These are phyloP conservation scores for Drosophila monieri DNA, from an alignment of 2,888 invertebrate genomes.

Conservation along the genomic window DNA sequence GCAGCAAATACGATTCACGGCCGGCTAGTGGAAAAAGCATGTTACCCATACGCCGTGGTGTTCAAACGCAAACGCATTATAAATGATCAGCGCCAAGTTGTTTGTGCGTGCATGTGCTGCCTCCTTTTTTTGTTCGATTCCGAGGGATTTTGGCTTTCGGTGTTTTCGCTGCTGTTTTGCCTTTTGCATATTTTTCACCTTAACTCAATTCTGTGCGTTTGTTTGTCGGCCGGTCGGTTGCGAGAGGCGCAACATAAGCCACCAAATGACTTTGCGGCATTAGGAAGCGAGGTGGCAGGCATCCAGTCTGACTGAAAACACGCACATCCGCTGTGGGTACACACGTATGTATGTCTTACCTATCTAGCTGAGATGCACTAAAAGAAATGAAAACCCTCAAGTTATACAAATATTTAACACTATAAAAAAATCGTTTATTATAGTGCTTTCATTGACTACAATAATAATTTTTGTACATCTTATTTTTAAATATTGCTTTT, in stretches of 20 bases:
- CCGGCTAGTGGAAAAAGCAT: conserved; percentile 51
- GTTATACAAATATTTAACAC: no score
- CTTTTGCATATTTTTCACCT: conserved; percentile 53
- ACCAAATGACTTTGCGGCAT: conserved; percentile 78
- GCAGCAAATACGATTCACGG: conserved; percentile 36
- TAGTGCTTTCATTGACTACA: no score
- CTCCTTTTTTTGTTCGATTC: conserved; percentile 9
- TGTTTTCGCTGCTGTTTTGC: conserved; percentile 39
- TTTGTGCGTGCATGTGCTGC: conserved; percentile 27
- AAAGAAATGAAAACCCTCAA: background rate
- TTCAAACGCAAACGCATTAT: conserved; percentile 51
- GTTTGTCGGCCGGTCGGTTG: conserved; percentile 22
- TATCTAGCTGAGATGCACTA: conserved; percentile 46
- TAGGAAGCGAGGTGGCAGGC: conserved; percentile 54
- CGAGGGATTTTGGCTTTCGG: conserved; percentile 8
- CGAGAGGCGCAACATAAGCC: conserved; percentile 61
- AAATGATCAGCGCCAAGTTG: conserved; percentile 65
- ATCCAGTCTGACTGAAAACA: conserved; percentile 51
- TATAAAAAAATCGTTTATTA: no score
- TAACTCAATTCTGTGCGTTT: conserved; percentile 30
- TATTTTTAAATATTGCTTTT: background rate
- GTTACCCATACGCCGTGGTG: conserved; percentile 72
- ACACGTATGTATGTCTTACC: conserved; percentile 31
- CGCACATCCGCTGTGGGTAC: conserved; percentile 66
- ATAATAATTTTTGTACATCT: no score